Percentiles rank a stretch among this genome's conserved stretches.
These are phyloP conservation scores for Enteromius radiatus DNA, from an alignment of 2,797 vertebrate species.

Conservation along the genomic window DNA sequence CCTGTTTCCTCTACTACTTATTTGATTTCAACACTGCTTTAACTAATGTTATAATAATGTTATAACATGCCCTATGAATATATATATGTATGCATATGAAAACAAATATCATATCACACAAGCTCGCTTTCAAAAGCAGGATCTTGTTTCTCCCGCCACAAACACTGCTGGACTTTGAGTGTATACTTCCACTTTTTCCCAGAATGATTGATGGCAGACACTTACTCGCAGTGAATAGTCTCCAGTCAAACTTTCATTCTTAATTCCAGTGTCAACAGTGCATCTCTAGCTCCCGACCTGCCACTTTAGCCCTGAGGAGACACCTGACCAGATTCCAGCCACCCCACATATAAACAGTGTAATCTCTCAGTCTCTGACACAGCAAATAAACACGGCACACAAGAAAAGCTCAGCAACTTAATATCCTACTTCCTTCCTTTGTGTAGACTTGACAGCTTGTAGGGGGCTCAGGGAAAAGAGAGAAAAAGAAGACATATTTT, in stretches of 20 bases:
- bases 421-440: conserved; percentile 84
- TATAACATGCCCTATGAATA: background rate
- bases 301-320: conserved; percentile 78
- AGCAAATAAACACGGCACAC: conserved; percentile 83
- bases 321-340: conserved; percentile 79
- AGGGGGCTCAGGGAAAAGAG: conserved; percentile 65
- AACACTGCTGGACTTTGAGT: conserved; percentile 63
- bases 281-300: conserved; percentile 73
- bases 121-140: conserved; percentile 31
- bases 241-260: conserved; percentile 72
- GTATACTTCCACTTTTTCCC: conserved; percentile 57
- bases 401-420: conserved; percentile 78
- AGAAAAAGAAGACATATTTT: conserved; percentile 73
- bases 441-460: conserved; percentile 79
- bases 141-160: conserved; percentile 52
- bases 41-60: background rate
- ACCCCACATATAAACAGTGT: conserved; percentile 77
- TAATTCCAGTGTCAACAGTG: conserved; percentile 79
- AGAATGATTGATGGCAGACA: conserved; percentile 76
- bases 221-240: conserved; percentile 69
- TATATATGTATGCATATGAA: conserved; percentile 9
- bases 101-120: background rate
- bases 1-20: too few species aligned
- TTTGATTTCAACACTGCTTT: background rate
- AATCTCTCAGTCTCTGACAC: conserved; percentile 87